A percentile compares a stretch with the other conserved stretches of the same genome.
phyloP scores from a whole-genome alignment of 2,113 vertebrate species.

The Pterocles burchelli region DNA sequence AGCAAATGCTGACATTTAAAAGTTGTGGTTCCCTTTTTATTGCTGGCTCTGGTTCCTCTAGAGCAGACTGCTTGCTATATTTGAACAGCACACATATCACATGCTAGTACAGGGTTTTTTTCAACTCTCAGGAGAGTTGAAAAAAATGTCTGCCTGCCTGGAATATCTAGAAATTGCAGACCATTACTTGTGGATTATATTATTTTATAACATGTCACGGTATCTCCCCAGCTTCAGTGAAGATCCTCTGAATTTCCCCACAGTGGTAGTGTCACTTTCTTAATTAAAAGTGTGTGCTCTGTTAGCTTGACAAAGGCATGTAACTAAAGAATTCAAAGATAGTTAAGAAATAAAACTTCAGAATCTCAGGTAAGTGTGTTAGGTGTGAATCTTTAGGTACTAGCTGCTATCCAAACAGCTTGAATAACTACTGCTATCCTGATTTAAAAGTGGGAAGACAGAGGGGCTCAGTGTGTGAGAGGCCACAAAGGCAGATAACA shows the following conservation, averaged over 20 bases:
- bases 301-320: not conserved
- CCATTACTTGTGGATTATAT: not conserved
- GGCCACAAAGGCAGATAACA: not conserved
- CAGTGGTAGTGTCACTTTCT: not conserved
- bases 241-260: not conserved
- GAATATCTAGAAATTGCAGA: not conserved
- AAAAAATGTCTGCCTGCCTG: conserved; percentile 22
- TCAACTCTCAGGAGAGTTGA: not conserved
- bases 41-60: conserved; percentile 25
- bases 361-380: not conserved
- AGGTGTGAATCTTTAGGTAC: not conserved
- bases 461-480: not conserved
- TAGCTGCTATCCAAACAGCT: not conserved
- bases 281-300: not conserved
- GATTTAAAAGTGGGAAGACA: not conserved
- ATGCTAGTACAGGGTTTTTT: conserved; percentile 27
- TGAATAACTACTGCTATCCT: not conserved
- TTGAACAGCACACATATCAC: conserved; percentile 14
- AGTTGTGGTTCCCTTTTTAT: conserved; percentile 26
- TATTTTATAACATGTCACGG: not conserved
- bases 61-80: conserved; percentile 22
- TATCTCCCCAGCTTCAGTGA: not conserved
- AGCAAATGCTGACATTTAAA: conserved; percentile 53
- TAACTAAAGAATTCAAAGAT: not conserved
- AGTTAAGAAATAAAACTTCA: not conserved